These are phyloP conservation scores for Protophormia terraenovae DNA, from an alignment of 2,888 invertebrate species.

Conservation along the genomic window DNA sequence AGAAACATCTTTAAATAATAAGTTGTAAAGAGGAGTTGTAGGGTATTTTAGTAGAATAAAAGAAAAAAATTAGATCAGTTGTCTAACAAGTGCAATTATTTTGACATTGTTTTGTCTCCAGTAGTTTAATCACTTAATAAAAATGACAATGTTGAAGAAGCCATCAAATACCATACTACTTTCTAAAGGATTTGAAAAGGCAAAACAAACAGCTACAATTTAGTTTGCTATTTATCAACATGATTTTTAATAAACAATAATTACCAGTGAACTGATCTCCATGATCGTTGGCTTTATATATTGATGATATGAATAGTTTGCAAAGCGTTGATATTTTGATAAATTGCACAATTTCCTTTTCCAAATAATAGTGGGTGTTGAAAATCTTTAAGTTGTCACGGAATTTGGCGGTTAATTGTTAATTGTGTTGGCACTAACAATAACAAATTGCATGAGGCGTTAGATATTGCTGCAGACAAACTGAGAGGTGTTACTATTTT, in stretches of 20 bases:
- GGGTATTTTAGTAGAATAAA: neutral
- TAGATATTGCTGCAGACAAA: neutral
- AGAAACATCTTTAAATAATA: too few species aligned
- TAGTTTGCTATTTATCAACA: neutral
- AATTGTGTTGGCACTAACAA: neutral
- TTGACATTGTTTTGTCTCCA: slow-evolving; percentile 4
- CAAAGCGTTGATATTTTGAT: neutral
- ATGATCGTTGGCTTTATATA: slow-evolving; percentile 16
- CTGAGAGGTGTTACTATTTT: slow-evolving; percentile 12
- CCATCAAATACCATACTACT: slow-evolving; percentile 18
- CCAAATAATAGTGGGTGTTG: slow-evolving; percentile 49
- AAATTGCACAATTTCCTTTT: slow-evolving; percentile 32
- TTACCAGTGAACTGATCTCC: slow-evolving; percentile 57
- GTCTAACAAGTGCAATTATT: slow-evolving; percentile 59
- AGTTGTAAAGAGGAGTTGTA: too few species aligned
- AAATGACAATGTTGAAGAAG: slow-evolving; percentile 17
- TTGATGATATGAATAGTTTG: neutral
- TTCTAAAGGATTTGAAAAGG: slow-evolving; percentile 40
- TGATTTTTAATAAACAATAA: slow-evolving; percentile 16
- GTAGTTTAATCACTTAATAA: slow-evolving; percentile 27
- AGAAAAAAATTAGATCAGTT: slow-evolving; percentile 49
- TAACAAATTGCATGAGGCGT: neutral
- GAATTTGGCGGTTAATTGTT: slow-evolving; percentile 5
- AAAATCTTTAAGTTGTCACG: neutral
- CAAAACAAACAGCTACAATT: slow-evolving; percentile 10